phyloP scores from a whole-genome alignment of 2,888 invertebrate species.

The Bellardia pandia region DNA sequence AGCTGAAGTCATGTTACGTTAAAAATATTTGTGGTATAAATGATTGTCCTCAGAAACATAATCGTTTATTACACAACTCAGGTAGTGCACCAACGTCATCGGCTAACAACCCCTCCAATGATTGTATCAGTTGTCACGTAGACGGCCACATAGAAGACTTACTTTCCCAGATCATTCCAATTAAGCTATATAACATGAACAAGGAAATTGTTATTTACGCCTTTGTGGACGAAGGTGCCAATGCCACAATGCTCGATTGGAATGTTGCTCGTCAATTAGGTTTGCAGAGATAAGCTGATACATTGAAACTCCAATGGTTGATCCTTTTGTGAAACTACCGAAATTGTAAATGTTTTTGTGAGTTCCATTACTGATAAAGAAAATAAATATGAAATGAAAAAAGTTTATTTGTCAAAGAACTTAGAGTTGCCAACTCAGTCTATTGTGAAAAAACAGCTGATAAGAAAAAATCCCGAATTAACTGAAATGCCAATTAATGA shows the following conservation, averaged over 20 bases:
- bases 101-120: too few relatives aligned
- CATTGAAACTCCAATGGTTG: background rate
- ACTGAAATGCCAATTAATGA: background rate
- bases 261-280: slow-evolving; percentile 1
- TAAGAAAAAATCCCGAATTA: too few relatives aligned
- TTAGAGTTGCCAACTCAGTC: too few relatives aligned
- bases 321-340: background rate
- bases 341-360: slow-evolving; percentile 9
- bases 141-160: background rate
- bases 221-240: slow-evolving; percentile 17
- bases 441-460: too few relatives aligned
- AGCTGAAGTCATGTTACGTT: too few relatives aligned
- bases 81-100: too few relatives aligned
- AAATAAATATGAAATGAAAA: slow-evolving; percentile 41
- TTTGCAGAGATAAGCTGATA: background rate
- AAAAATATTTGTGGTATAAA: too few relatives aligned
- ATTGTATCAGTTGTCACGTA: background rate
- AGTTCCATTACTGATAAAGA: background rate
- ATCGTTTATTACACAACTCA: too few relatives aligned
- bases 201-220: background rate
- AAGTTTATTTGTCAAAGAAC: slow-evolving; percentile 1
- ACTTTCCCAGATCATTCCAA: slow-evolving; percentile 1
- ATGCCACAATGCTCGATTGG: slow-evolving; percentile 13
- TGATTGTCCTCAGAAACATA: too few relatives aligned
- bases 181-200: background rate